phyloP scores from a whole-genome alignment of 2,797 vertebrate species.

The Micropoecilia bifurca region DNA sequence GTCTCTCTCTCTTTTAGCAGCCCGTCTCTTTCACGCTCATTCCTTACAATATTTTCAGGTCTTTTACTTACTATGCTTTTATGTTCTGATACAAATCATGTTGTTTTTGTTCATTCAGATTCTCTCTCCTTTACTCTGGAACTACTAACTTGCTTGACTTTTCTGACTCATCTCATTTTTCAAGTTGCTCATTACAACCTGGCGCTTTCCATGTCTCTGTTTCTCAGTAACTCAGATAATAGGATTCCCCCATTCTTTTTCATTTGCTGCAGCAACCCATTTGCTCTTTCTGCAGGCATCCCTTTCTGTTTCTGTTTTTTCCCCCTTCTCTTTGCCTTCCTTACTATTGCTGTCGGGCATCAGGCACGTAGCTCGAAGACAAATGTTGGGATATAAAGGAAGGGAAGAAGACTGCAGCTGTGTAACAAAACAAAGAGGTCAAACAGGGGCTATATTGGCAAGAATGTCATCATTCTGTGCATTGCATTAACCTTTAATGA shows the following conservation, averaged over 20 bases:
- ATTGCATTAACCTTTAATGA: neutral
- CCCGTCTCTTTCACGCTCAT: constrained; percentile 31
- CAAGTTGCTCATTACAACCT: constrained; percentile 45
- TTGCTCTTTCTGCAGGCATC: constrained; percentile 31
- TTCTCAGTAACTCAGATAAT: constrained; percentile 37
- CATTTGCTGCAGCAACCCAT: constrained; percentile 45
- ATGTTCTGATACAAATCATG: constrained; percentile 27
- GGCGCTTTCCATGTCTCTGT: constrained; percentile 22
- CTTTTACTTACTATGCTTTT: constrained; percentile 20
- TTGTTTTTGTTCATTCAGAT: constrained; percentile 29
- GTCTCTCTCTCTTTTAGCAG: constrained; percentile 32
- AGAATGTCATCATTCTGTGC: neutral
- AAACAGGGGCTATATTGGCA: neutral
- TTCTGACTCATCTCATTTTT: constrained; percentile 36
- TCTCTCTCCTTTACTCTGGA: constrained; percentile 23
- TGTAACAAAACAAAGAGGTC: neutral
- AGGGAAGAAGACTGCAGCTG: constrained; percentile 12
- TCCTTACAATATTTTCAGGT: constrained; percentile 49
- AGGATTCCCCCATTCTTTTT: constrained; percentile 10
- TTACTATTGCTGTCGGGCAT: constrained; percentile 36
- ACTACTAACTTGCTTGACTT: constrained; percentile 27
- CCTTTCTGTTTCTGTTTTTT: constrained; percentile 23
- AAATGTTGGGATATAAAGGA: constrained; percentile 27
- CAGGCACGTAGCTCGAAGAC: constrained; percentile 29
- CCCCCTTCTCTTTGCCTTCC: constrained; percentile 17